These are phyloP conservation scores for Dolichomitus sp. DNA, from an alignment of 2,888 invertebrate genomes.

Conservation along the genomic window DNA sequence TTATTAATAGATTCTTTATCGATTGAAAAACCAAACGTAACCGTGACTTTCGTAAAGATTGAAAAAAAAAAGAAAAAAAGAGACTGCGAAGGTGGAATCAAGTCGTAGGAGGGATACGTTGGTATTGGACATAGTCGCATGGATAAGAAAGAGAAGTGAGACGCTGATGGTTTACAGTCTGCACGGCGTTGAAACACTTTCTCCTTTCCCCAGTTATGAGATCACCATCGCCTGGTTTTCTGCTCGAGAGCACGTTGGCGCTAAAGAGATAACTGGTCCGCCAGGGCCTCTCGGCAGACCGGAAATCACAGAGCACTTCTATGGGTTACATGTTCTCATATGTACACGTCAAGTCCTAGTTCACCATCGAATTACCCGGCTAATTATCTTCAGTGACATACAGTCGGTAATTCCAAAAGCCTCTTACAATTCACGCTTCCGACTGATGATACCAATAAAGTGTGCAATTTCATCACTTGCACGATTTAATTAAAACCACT, in stretches of 20 bases:
- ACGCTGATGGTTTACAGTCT: slow-evolving; percentile 64
- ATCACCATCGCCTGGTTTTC: slow-evolving; percentile 78
- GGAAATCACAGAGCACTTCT: slow-evolving; percentile 38
- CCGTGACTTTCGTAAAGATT: slow-evolving; percentile 77
- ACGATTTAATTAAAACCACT: background rate
- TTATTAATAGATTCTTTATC: slow-evolving; percentile 68
- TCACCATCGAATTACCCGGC: background rate
- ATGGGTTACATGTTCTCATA: slow-evolving; percentile 37
- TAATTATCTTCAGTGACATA: background rate
- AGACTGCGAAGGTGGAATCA: background rate
- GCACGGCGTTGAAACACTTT: slow-evolving; percentile 79
- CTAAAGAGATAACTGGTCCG: slow-evolving; percentile 39
- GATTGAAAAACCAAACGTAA: slow-evolving; percentile 80
- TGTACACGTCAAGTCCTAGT: background rate
- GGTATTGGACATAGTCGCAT: slow-evolving; percentile 16
- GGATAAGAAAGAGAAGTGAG: slow-evolving; percentile 29
- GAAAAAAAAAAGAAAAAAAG: slow-evolving; percentile 27
- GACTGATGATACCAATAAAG: background rate
- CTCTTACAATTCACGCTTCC: background rate
- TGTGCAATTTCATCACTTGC: background rate
- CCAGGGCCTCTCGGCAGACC: slow-evolving; percentile 8
- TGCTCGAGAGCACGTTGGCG: slow-evolving; percentile 59
- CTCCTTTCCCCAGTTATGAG: slow-evolving; percentile 85
- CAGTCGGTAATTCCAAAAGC: background rate
- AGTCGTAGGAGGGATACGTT: slow-evolving; percentile 31